phyloP scores from a whole-genome alignment of 2,888 invertebrate species.

The Coenonympha arcania region DNA sequence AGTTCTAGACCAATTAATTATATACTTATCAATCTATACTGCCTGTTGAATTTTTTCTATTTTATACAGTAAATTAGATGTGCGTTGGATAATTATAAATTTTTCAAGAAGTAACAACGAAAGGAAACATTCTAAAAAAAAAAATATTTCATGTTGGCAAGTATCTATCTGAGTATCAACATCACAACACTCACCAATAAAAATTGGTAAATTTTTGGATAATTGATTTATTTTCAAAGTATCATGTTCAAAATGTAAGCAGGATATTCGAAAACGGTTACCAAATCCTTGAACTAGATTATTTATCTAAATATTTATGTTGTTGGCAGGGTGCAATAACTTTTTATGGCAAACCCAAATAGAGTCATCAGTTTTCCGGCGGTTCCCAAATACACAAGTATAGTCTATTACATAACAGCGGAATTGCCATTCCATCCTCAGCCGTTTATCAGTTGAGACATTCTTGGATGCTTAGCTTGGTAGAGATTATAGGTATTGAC shows the following conservation, averaged over 20 bases:
- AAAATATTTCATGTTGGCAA: too few relatives aligned
- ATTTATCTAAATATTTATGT: slow-evolving; percentile 61
- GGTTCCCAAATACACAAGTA: slow-evolving; percentile 32
- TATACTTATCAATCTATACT: too few relatives aligned
- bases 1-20: too few relatives aligned
- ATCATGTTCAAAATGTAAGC: neutral
- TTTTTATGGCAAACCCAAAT: slow-evolving; percentile 68
- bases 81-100: too few relatives aligned
- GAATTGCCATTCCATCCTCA: slow-evolving; percentile 43
- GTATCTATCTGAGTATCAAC: too few relatives aligned
- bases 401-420: slow-evolving; percentile 36
- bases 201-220: too few relatives aligned
- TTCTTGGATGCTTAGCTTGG: slow-evolving; percentile 40
- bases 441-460: slow-evolving; percentile 61
- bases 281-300: neutral
- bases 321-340: slow-evolving; percentile 62
- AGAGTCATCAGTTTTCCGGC: slow-evolving; percentile 46
- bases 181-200: too few relatives aligned
- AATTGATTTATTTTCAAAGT: too few relatives aligned
- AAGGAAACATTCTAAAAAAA: too few relatives aligned
- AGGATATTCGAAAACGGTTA: neutral
- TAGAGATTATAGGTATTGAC: slow-evolving; percentile 32
- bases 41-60: too few relatives aligned
- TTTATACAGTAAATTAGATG: too few relatives aligned
- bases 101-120: too few relatives aligned